Base-by-base conservation (phyloP, 2,797 vertebrate species). In the Halcyon badia region DNA sequence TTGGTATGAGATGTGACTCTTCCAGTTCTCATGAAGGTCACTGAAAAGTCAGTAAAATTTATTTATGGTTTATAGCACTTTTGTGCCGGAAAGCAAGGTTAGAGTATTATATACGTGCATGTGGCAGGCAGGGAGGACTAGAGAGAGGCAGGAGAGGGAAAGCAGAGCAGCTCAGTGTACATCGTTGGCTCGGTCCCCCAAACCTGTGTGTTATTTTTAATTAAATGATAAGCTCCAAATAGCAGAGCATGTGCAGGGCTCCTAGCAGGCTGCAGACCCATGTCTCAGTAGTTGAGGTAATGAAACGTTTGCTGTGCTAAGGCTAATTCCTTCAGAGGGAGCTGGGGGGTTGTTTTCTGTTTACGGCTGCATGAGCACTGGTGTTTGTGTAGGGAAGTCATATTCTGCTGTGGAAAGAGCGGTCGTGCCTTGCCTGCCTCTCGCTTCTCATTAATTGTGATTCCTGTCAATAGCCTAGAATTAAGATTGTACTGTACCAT, bases 41-140 rank as follows among this genome's bases (percentile, higher is more conserved):
- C 83, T 9, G 83, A 92, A 97, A 97, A 97, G 97, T 97, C 96
- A 90, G 94, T 97, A 96, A 94, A 96, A 98, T 96, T 97, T 97
- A 97, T 95, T 71, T 94, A 87, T 68, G 94, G 92, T 94, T 97
- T 93, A 91, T 65, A 76, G 96, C 91, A 58, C 77, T 56, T 79
- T 81, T 66, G 91, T 69, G 95, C 92, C 2, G 1, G 97, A 66
- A 78, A 89, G 92, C 89, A 56, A 91, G 91, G 97, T 81, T 89
- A 83, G 33, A 18, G 89, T 79, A 28, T 75, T 61, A 35, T 30
- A 56, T 37, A 61, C 78, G 71, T 72, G 13, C 26, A 5, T 19
- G 1, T 4, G 31, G 76, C 24, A 61, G 87, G 60, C 44, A 49
- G 60, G 18, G 73, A 90, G 83, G 84, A 77, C 69, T 41, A 22